Conservation (phyloP, 64 coral and sea anemone genomes). For the Astreopora myriophthalma region DNA sequence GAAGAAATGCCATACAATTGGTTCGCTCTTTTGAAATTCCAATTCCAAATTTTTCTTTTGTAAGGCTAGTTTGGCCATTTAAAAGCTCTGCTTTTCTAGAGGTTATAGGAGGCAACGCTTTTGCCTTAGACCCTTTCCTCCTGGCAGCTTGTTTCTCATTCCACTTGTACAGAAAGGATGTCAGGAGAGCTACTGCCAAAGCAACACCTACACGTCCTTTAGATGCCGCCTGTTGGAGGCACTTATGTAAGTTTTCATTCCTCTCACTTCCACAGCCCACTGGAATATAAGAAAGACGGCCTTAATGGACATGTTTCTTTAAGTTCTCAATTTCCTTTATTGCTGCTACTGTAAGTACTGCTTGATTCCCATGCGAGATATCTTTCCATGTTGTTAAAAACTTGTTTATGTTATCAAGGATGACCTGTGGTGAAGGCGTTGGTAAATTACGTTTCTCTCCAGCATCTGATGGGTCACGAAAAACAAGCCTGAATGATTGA, state of each 20-base stretch:
- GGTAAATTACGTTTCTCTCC: slow-evolving; percentile 40
- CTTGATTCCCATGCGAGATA: not conserved
- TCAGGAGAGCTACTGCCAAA: slow-evolving; percentile 50
- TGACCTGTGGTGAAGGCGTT: slow-evolving; percentile 38
- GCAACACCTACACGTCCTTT: slow-evolving; percentile 44
- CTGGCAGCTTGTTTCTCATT: slow-evolving; percentile 47
- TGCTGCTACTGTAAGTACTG: slow-evolving; percentile 11
- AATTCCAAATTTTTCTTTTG: slow-evolving; percentile 32
- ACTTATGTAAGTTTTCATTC: slow-evolving; percentile 67
- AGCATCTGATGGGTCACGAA: slow-evolving; percentile 29
- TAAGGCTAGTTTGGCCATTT: not conserved
- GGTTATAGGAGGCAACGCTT: not conserved
- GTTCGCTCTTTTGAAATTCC: not conserved
- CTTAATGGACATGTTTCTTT: slow-evolving; percentile 30
- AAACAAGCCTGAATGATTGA: slow-evolving; percentile 40
- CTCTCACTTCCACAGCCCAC: slow-evolving; percentile 40
- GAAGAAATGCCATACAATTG: not conserved
- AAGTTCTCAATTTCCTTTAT: slow-evolving; percentile 58
- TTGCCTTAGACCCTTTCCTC: not conserved
- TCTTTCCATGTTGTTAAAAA: slow-evolving; percentile 66
- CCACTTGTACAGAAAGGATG: slow-evolving; percentile 48
- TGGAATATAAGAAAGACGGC: slow-evolving; percentile 63
- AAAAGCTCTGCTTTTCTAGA: slow-evolving; percentile 17
- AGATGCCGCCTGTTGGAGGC: not conserved
- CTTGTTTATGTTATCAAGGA: slow-evolving; percentile 3